Evolutionary conservation across 92 coral and sea anemone species (phyloP).

Genomic region (Nematostella vectensis): DNA sequence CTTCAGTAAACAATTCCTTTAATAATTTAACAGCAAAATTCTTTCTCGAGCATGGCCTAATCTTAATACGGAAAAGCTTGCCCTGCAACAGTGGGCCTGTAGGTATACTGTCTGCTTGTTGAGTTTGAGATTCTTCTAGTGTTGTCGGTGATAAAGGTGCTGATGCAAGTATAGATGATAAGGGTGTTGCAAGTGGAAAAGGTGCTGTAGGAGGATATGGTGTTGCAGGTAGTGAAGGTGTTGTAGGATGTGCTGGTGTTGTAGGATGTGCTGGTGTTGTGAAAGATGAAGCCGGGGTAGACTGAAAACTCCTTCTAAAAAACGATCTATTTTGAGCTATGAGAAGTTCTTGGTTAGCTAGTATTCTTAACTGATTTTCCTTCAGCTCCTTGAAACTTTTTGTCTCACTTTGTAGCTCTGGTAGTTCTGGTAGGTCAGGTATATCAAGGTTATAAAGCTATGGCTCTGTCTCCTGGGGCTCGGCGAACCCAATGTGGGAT

Average conservation of each 20-base stretch:
- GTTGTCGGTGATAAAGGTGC: not conserved
- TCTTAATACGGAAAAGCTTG: not conserved
- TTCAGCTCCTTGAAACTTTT: not conserved
- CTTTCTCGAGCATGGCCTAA: not conserved
- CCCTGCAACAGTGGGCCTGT: not conserved
- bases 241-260: too few species aligned
- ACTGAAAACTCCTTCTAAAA: too few species aligned
- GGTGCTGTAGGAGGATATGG: too few species aligned
- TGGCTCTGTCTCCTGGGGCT: not conserved
- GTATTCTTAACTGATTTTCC: not conserved
- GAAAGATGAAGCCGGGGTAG: too few species aligned
- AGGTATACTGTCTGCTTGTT: too few species aligned
- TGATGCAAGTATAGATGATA: not conserved
- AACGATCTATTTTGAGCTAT: not conserved
- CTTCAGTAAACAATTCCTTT: not conserved
- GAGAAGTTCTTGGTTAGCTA: not conserved
- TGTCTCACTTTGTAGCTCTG: not conserved
- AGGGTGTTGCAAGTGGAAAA: not conserved
- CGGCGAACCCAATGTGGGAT: not conserved
- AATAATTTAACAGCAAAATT: conserved; percentile 12
- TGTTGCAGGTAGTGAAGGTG: too few species aligned
- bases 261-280: too few species aligned
- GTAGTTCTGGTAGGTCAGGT: not conserved
- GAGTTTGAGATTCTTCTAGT: too few species aligned
- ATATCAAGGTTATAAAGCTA: not conserved